Percentiles rank a stretch among this genome's conserved stretches.
Conservation (phyloP, 2,797 vertebrate species). For the Diceros bicornis region DNA sequence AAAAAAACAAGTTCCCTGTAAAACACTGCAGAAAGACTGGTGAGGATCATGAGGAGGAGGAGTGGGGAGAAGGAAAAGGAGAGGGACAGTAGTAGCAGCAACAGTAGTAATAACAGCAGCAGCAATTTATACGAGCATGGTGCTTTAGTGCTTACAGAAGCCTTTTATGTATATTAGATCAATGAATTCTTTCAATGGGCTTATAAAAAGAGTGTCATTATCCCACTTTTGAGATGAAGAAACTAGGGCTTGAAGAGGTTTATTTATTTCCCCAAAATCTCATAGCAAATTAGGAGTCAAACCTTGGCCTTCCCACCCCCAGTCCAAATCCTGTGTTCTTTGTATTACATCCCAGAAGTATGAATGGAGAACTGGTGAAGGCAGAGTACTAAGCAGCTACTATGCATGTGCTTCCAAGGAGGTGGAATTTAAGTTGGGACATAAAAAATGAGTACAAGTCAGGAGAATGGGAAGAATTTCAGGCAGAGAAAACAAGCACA, state of each 20-base stretch:
- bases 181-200: neutral
- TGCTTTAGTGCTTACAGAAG: neutral
- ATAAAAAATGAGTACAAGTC: neutral
- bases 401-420: neutral
- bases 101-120: neutral
- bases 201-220: neutral
- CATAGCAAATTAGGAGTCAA: neutral
- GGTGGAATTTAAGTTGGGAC: neutral
- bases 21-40: conserved; percentile 64
- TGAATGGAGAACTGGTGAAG: neutral
- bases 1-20: conserved; percentile 72
- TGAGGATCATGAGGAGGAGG: neutral
- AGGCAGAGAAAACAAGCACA: neutral
- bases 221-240: neutral
- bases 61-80: neutral
- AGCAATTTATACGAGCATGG: neutral
- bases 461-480: conserved; percentile 21
- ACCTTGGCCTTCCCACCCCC: neutral
- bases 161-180: neutral
- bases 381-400: neutral
- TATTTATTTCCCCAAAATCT: neutral
- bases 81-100: neutral
- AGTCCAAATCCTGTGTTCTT: neutral
- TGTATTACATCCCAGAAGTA: neutral
- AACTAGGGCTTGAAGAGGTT: neutral